phyloP scores from a whole-genome alignment of 2,797 vertebrate genomes.

The Chelidonichthys spinosus region DNA sequence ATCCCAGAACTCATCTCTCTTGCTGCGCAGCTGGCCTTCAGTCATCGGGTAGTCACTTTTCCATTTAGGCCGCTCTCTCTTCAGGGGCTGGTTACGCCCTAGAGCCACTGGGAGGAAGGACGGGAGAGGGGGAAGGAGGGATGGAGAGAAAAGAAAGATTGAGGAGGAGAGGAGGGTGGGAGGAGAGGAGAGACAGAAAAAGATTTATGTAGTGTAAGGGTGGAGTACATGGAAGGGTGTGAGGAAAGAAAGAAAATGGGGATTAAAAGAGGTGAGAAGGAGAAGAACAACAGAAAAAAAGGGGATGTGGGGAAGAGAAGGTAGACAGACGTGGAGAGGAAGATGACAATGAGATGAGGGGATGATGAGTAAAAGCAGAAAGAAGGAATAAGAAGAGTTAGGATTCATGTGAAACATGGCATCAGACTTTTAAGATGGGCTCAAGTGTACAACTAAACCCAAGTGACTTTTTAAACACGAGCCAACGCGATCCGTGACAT shows the following conservation, averaged over 20 bases:
- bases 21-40: constrained; percentile 96
- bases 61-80: constrained; percentile 98
- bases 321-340: neutral
- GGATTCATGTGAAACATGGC: constrained; percentile 22
- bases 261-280: neutral
- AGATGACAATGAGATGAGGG: constrained; percentile 14
- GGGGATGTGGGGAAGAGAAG: constrained; percentile 7
- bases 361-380: constrained; percentile 17
- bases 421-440: constrained; percentile 3
- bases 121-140: constrained; percentile 7
- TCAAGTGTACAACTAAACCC: neutral
- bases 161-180: neutral
- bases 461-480: constrained; percentile 11
- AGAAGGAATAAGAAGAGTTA: constrained; percentile 16
- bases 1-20: constrained; percentile 98
- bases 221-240: neutral
- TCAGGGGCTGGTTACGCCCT: constrained; percentile 97
- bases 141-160: constrained; percentile 1
- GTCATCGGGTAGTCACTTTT: constrained; percentile 99
- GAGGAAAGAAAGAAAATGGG: neutral
- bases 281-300: constrained; percentile 17
- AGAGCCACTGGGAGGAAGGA: constrained; percentile 87
- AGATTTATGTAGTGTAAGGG: neutral
- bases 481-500: neutral
- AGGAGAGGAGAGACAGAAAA: neutral